A percentile compares a stretch with the other conserved stretches of the same genome.
Conservation (phyloP, 2,113 vertebrate species). For the Numida meleagris region DNA sequence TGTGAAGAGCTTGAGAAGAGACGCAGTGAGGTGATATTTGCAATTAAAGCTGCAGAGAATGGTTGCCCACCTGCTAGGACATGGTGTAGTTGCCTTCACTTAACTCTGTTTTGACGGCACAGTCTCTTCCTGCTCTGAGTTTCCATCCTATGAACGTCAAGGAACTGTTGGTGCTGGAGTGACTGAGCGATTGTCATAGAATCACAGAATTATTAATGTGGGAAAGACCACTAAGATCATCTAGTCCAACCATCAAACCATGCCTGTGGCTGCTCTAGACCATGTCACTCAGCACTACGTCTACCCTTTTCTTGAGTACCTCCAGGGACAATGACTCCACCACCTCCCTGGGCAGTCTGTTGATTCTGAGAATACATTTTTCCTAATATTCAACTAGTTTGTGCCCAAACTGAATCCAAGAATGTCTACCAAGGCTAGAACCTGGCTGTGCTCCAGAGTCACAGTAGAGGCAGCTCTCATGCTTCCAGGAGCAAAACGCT, state of each 20-base stretch:
- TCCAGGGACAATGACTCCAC: too few relatives aligned
- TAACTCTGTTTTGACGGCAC: accelerated
- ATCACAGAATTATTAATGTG: too few relatives aligned
- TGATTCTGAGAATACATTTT: too few relatives aligned
- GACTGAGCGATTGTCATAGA: not conserved
- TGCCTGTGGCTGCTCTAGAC: too few relatives aligned
- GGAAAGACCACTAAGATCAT: too few relatives aligned
- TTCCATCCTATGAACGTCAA: not conserved
- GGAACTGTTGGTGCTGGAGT: not conserved
- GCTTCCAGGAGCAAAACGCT: not conserved
- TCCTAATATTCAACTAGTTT: too few relatives aligned
- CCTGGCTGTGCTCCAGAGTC: not conserved
- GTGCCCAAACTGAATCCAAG: not conserved
- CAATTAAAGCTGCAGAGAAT: not conserved
- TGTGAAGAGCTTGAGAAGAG: not conserved
- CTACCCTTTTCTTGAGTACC: too few relatives aligned
- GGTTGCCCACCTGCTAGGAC: not conserved
- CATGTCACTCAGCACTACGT: too few relatives aligned
- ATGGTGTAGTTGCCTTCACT: not conserved
- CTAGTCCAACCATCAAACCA: too few relatives aligned
- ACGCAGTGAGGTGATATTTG: accelerated
- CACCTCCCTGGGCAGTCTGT: too few relatives aligned
- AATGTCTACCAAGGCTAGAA: accelerated
- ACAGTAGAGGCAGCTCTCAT: not conserved
- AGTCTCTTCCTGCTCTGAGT: not conserved